phyloP scores from a whole-genome alignment of 2,888 invertebrate species.

The Abscondita cerata region DNA sequence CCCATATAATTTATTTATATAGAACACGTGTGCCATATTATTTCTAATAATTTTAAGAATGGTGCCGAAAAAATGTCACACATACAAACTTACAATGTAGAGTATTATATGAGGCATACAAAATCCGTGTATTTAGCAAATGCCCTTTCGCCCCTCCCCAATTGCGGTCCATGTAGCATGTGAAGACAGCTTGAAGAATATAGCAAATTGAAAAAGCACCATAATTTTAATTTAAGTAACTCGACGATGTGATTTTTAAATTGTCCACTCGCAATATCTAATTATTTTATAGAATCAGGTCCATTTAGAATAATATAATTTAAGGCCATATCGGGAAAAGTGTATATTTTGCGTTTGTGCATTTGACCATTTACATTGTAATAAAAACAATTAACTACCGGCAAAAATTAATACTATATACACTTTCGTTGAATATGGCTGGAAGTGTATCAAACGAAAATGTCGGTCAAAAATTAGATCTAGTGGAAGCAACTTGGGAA shows the following conservation, averaged over 20 bases:
- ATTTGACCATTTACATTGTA: slow-evolving; percentile 31
- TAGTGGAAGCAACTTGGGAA: slow-evolving; percentile 45
- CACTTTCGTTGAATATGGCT: slow-evolving; percentile 42
- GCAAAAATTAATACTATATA: slow-evolving; percentile 35
- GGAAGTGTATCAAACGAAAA: slow-evolving; percentile 39
- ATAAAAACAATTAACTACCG: slow-evolving; percentile 16
- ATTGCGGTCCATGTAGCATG: slow-evolving; percentile 60
- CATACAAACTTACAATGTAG: slow-evolving; percentile 54
- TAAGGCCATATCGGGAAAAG: slow-evolving; percentile 45
- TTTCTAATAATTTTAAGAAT: slow-evolving; percentile 29
- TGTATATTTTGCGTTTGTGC: slow-evolving; percentile 46
- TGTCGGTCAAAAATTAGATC: slow-evolving; percentile 21
- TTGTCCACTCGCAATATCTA: slow-evolving; percentile 47
- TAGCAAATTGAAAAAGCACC: slow-evolving; percentile 61
- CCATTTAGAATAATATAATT: slow-evolving; percentile 44
- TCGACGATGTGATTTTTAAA: slow-evolving; percentile 46
- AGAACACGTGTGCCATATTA: slow-evolving; percentile 24
- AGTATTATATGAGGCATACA: slow-evolving; percentile 58
- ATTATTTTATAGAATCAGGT: slow-evolving; percentile 49
- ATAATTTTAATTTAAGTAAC: slow-evolving; percentile 49
- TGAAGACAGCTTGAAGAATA: slow-evolving; percentile 61
- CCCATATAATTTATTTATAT: slow-evolving; percentile 21
- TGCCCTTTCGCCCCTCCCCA: slow-evolving; percentile 59
- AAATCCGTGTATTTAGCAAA: slow-evolving; percentile 55
- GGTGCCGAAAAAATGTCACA: slow-evolving; percentile 54